Evolutionary conservation across 2,888 invertebrate species (phyloP), one percentile per base, ranked within the genome.

Genomic region (Meta bourneti): DNA sequence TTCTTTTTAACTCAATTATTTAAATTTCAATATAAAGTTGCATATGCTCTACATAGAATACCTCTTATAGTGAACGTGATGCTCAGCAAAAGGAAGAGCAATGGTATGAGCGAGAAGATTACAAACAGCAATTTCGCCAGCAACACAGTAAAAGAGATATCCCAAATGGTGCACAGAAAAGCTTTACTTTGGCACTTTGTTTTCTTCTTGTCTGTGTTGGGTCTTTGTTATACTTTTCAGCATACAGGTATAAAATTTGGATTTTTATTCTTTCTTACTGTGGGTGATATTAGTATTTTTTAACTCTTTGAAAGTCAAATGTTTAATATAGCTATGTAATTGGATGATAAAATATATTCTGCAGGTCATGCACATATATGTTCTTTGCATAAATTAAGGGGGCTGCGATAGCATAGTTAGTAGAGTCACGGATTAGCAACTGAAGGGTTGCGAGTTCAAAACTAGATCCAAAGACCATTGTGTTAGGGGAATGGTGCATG

Each of bases 151-250:
- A 11, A 16, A 9, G 11, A 9, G 16, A 61, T 61, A 16, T 16
- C 16, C 16, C 13, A 20, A 54, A 16, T 54, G 9, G 13, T 51
- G 6, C 19, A 19, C 20, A 11, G 51, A n/a, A 20, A 54, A 49
- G 19, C 72, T n/a, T 19, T 20, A 9, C 61, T 34, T 20, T 61
- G 91, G 83, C 9, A 11, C 16, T 61, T 61, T 91, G 91, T 48
- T 86, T 88, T 34, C 2, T 91, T 1, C 91, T 91, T 69, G 81
- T 91, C 16, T 7, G 82, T 19, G 1, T 88, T 74, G 91, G 91
- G 0, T 87, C 79, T 1, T 0, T 71, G 9, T 48, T 91, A 48
- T 87, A 82, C 72, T 87, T 51, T 20, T 48, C 61, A 13, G 90
- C 90, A 19, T 90, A 85, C 79, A 85, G 90, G 90, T 90, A 89